A percentile compares a stretch with the other conserved stretches of the same genome.
phyloP scores from a whole-genome alignment of 2,113 vertebrate genomes.

The Sceloporus tristichus region DNA sequence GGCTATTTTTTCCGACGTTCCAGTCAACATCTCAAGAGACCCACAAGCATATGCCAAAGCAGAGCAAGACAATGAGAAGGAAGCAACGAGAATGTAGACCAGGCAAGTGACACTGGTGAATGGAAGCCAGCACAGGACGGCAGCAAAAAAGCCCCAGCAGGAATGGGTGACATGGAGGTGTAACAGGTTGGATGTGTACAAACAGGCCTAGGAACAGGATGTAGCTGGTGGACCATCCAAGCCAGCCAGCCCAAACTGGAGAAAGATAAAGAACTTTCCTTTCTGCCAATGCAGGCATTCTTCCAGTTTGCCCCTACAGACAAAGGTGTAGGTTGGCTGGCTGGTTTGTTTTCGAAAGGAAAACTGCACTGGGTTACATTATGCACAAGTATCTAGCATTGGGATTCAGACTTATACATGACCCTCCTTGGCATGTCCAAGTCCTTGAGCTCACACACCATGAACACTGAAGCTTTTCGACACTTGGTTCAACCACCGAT shows the following conservation, averaged over 20 bases:
- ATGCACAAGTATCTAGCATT: neutral
- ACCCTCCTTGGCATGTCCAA: neutral
- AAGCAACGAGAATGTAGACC: constrained; percentile 53
- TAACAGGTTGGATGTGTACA: constrained; percentile 44
- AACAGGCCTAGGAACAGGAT: constrained; percentile 40
- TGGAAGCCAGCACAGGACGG: constrained; percentile 41
- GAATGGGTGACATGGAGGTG: constrained; percentile 41
- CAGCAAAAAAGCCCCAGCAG: constrained; percentile 21
- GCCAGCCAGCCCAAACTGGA: neutral
- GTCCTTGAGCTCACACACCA: neutral
- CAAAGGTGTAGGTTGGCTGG: neutral
- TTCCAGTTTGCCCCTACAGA: neutral
- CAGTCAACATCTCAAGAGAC: constrained; percentile 17
- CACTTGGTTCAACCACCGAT: constrained; percentile 19
- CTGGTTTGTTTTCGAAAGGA: neutral
- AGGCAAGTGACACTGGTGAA: constrained; percentile 46
- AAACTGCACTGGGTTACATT: neutral
- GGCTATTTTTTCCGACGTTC: neutral
- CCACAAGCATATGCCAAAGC: constrained; percentile 53
- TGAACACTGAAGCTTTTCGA: neutral
- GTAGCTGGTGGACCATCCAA: fast-evolving
- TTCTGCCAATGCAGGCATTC: neutral
- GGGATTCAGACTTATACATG: neutral
- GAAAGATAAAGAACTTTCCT: neutral
- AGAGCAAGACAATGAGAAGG: constrained; percentile 57